These are phyloP conservation scores for Nysson spinosus DNA, from an alignment of 2,888 invertebrate genomes.

Conservation along the genomic window DNA sequence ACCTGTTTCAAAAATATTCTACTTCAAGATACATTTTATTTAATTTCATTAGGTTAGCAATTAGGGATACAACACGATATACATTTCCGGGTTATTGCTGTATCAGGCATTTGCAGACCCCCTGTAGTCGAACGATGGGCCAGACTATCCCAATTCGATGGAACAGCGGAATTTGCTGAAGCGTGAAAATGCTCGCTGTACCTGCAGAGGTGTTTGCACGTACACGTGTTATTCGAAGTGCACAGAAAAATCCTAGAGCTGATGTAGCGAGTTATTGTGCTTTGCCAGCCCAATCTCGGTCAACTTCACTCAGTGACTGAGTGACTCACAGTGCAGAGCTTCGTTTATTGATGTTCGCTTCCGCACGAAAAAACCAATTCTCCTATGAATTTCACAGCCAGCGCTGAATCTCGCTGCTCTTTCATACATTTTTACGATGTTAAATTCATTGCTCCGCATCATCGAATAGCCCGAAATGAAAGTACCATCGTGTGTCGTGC, in stretches of 20 bases:
- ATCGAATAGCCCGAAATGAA: not conserved
- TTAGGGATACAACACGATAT: too few relatives aligned
- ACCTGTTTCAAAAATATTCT: too few relatives aligned
- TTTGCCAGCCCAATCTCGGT: conserved; percentile 56
- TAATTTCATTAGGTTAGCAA: too few relatives aligned
- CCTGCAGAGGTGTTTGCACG: conserved; percentile 37
- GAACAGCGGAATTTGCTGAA: conserved; percentile 40
- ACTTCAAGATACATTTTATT: too few relatives aligned
- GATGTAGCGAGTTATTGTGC: conserved; percentile 62
- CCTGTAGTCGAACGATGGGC: conserved; percentile 24
- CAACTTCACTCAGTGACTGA: conserved; percentile 54
- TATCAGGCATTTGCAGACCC: conserved; percentile 24
- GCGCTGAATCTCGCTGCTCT: conserved; percentile 12
- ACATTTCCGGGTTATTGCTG: conserved; percentile 42
- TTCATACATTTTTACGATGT: conserved; percentile 30
- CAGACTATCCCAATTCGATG: conserved; percentile 51
- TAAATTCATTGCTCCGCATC: conserved; percentile 6
- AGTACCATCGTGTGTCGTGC: not conserved
- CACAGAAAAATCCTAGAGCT: conserved; percentile 47
- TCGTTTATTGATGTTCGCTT: conserved; percentile 59
- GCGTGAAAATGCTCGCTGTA: conserved; percentile 54
- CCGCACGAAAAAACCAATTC: conserved; percentile 51
- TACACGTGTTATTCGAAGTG: conserved; percentile 38
- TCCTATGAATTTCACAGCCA: conserved; percentile 13
- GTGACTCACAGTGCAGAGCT: conserved; percentile 47